A percentile compares a stretch with the other conserved stretches of the same genome.
Conservation (phyloP, 2,113 vertebrate genomes). For the Notothenia coriiceps region DNA sequence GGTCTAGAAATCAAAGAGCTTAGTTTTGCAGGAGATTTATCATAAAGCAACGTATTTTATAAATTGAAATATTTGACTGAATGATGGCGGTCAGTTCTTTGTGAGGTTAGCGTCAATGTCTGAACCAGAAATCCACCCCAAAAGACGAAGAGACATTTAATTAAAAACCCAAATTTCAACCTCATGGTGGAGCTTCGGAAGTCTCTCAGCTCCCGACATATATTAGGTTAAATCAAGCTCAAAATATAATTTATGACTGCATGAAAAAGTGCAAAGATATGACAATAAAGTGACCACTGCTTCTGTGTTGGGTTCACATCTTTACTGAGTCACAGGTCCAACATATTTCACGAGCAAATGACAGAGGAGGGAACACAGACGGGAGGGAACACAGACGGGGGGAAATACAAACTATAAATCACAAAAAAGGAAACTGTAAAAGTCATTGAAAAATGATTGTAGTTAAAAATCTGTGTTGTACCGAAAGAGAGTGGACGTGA, state of each 20-base stretch:
- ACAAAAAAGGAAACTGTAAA: conserved; percentile 47
- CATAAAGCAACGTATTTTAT: too few relatives aligned
- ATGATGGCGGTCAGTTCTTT: too few relatives aligned
- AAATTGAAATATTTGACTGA: too few relatives aligned
- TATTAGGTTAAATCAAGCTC: not conserved
- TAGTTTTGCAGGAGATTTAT: too few relatives aligned
- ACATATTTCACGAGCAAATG: conserved; percentile 64
- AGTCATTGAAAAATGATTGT: conserved; percentile 44
- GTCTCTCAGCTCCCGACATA: not conserved
- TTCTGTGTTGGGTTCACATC: conserved; percentile 62
- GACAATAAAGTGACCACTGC: not conserved
- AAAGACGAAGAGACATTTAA: not conserved
- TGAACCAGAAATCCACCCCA: too few relatives aligned
- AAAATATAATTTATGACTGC: not conserved
- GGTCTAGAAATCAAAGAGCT: too few relatives aligned
- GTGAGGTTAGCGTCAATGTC: too few relatives aligned
- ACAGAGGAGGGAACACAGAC: conserved; percentile 55
- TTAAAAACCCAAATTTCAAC: not conserved
- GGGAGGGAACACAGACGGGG: not conserved
- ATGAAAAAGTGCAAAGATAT: not conserved
- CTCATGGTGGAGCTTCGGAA: not conserved
- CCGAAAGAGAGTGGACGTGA: conserved; percentile 19
- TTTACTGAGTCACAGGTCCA: conserved; percentile 77
- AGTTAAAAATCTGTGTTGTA: conserved; percentile 56
- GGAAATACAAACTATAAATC: conserved; percentile 33